Evolutionary conservation across 92 coral and sea anemone genomes (phyloP), one percentile per base, ranked within the genome.

Genomic region (Chrysogorgia sp.): DNA sequence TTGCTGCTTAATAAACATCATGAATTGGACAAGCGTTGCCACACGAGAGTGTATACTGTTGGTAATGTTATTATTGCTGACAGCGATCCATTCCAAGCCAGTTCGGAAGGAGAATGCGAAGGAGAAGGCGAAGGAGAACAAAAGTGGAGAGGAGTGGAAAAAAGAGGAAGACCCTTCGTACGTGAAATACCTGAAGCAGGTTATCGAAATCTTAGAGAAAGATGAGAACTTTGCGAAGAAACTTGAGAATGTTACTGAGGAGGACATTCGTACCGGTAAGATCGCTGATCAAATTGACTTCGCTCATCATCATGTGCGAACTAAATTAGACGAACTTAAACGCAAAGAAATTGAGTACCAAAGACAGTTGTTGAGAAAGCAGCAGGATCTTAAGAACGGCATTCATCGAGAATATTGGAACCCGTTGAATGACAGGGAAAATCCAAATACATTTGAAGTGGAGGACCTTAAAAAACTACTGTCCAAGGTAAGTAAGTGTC

Each of bases 111-210:
- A 43, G 34, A 82, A 79, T 22, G 89, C 72, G 15, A 41, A 71
- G 61, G 77, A 82, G 56, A 68, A 83, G 15, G 52, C 61, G 0
- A 81, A 85, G 10, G 50, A 9, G 17, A 17, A 9, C 10, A 29
- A 72, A 40, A n/a, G n/a, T n/a, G n/a, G n/a, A 7, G 76, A 79
- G 50, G 66, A 85, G 1, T 86, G 86, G 75, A 75, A 56, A 24
- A 67, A 78, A 23, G 90, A 89, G 52, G 79, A 72, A 21, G 92
- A 89, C 34, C 98, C 98, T 4, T 96, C 90, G 72, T 94, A 94
- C 61, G 98, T 96, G 2, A 85, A 93, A 87, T 94, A 94, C 40
- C 83, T 94, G 41, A 94, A 90, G 63, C 98, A 94, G 88, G 98
- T 94, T 43, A 90, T 94, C 75, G 97, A 94, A 79, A 86, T 96